Base-by-base conservation (phyloP, 2,113 vertebrate genomes). In the Urocynchramus pylzowi region DNA sequence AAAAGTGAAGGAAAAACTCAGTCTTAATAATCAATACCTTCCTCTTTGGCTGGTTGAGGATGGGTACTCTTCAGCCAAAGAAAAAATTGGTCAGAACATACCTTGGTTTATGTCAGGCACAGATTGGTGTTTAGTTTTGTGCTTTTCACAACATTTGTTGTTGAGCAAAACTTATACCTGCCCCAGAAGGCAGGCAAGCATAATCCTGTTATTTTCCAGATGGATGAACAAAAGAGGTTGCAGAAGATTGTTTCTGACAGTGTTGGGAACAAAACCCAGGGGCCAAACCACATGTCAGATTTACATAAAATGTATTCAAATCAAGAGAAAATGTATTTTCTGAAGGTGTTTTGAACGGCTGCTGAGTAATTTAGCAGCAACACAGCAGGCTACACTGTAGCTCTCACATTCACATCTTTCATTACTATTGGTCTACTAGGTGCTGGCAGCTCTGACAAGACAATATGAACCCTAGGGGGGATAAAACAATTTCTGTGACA, bases 141-240 rank as follows among this genome's bases (percentile, higher is more conserved):
- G 71, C 77, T 95, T 92, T 86, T 92, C 75, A 94, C 67, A 95
- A 39, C 37, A 87, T 71, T 96, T 93, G 50, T 64, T n/a, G 17
- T 69, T 90, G 82, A 91, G 57, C 19, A 91, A 94, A 95, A 83
- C 67, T 87, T 93, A 87, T 50, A 85, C 82, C 28, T 89, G 42
- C 45, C 87, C 83, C 70, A 93, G 78, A 96, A 97, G 74, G 94
- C 78, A 78, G 75, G 78, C 88, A 88, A 91, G 70, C 81, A 92
- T 90, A 94, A 94, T 95, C 82, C 85, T 80, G 78, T 94, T 96
- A 93, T 95, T 97, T 97, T 96, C 95, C 95, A 95, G 94, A 92
- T 94, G 95, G 85, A 89, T 92, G 95, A 96, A 94, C 75, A 93
- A 91, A 87, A 96, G 82, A 89, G 84, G 85, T 91, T 91, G 78